Evolutionary conservation across 2,797 vertebrate species (phyloP).

Genomic region (Apodemus agrarius): DNA sequence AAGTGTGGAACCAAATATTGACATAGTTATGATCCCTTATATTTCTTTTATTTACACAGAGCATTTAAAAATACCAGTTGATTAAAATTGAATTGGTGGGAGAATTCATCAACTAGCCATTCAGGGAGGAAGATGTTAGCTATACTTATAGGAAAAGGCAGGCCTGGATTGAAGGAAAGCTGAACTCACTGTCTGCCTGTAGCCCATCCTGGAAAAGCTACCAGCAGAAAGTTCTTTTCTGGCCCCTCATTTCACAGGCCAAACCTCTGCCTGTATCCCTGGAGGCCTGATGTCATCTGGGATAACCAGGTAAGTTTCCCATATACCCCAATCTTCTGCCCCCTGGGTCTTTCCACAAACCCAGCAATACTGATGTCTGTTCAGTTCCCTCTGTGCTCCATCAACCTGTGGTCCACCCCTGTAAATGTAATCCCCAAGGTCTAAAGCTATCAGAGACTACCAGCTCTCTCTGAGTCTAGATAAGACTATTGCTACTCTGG

Average conservation of each 20-base stretch:
- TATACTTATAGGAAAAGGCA: not conserved
- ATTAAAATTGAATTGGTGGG: not conserved
- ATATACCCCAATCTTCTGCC: not conserved
- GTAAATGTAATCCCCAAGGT: not conserved
- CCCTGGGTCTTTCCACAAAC: accelerated
- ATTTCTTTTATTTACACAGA: not conserved
- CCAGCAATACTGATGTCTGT: not conserved
- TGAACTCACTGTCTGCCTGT: not conserved
- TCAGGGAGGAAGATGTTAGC: not conserved
- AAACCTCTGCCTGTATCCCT: not conserved
- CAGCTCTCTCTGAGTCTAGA: not conserved
- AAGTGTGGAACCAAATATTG: too few relatives aligned
- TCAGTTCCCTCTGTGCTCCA: not conserved
- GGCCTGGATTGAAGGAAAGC: not conserved
- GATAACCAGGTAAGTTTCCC: not conserved
- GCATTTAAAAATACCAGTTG: not conserved
- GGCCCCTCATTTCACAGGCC: not conserved
- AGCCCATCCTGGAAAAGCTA: not conserved
- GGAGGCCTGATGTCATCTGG: not conserved
- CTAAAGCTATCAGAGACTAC: not conserved
- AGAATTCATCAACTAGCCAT: not conserved
- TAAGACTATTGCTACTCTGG: not conserved
- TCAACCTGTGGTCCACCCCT: not conserved
- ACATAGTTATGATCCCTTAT: not conserved
- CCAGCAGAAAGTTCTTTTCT: not conserved